Conservation (phyloP, 2,113 vertebrate genomes). For the Tor tambroides region DNA sequence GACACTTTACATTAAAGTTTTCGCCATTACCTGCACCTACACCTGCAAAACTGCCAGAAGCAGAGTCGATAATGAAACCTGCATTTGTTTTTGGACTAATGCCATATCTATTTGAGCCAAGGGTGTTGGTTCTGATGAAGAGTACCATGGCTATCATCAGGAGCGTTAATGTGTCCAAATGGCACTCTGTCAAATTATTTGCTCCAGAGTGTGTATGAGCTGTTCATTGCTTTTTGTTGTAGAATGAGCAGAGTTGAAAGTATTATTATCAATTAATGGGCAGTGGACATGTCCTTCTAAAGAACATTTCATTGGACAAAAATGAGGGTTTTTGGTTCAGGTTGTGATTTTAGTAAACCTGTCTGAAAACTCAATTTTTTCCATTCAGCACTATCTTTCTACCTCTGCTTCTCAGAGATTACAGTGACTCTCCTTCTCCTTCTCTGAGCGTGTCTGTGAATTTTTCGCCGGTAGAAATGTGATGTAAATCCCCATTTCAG, state of each 20-base stretch:
- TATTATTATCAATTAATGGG: background rate
- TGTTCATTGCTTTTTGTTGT: background rate
- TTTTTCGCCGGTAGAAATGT: slow-evolving; percentile 11
- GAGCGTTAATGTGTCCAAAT: slow-evolving; percentile 28
- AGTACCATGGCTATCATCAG: background rate
- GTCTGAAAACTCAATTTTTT: background rate
- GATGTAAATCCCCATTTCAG: slow-evolving; percentile 8
- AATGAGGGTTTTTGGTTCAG: background rate
- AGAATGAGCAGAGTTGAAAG: background rate
- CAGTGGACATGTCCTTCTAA: background rate
- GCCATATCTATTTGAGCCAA: slow-evolving; percentile 4
- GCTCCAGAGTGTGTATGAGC: background rate
- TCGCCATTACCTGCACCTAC: background rate
- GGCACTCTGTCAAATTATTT: slow-evolving; percentile 2
- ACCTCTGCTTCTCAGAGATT: background rate
- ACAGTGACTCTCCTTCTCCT: background rate
- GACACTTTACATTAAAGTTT: background rate
- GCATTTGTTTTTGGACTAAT: background rate
- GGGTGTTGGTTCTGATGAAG: background rate
- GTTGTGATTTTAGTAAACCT: background rate
- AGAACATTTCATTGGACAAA: background rate
- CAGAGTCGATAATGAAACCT: background rate
- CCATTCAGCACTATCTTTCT: background rate
- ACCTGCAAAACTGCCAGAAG: background rate
- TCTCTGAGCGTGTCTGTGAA: slow-evolving; percentile 7